phyloP scores from a whole-genome alignment of 2,113 vertebrate species.

The Neoarius graeffei region DNA sequence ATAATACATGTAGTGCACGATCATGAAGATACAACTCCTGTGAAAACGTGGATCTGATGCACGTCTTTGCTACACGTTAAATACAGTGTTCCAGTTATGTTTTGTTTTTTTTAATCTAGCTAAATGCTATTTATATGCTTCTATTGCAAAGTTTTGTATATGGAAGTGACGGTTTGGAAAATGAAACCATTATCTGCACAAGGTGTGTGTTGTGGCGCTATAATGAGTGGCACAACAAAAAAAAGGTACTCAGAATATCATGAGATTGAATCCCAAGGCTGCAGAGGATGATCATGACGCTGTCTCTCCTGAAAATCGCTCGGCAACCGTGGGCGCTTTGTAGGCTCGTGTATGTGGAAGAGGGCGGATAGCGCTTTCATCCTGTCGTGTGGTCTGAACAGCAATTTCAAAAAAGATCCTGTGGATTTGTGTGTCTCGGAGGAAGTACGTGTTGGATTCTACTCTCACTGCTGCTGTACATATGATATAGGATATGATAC shows the following conservation, averaged over 20 bases:
- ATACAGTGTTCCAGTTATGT: not conserved
- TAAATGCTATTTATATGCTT: not conserved
- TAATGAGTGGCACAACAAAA: not conserved
- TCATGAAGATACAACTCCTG: not conserved
- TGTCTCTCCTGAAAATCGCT: not conserved
- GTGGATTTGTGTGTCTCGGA: not conserved
- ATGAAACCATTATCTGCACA: no score
- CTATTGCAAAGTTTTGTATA: not conserved
- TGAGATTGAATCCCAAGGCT: not conserved
- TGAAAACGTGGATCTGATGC: not conserved
- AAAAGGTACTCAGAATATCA: not conserved
- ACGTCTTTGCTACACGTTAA: not conserved
- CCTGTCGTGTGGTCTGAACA: not conserved
- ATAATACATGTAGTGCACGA: not conserved
- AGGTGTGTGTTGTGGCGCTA: not conserved
- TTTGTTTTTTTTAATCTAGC: not conserved
- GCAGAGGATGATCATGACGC: not conserved
- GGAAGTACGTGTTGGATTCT: not conserved
- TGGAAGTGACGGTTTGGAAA: not conserved
- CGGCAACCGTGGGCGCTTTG: not conserved
- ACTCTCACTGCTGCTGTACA: not conserved
- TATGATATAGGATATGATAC: no score
- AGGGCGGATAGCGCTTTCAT: not conserved
- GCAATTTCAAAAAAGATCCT: not conserved
- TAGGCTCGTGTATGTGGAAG: not conserved